phyloP scores from a whole-genome alignment of 2,888 invertebrate genomes.

The Euplagia quadripunctaria region DNA sequence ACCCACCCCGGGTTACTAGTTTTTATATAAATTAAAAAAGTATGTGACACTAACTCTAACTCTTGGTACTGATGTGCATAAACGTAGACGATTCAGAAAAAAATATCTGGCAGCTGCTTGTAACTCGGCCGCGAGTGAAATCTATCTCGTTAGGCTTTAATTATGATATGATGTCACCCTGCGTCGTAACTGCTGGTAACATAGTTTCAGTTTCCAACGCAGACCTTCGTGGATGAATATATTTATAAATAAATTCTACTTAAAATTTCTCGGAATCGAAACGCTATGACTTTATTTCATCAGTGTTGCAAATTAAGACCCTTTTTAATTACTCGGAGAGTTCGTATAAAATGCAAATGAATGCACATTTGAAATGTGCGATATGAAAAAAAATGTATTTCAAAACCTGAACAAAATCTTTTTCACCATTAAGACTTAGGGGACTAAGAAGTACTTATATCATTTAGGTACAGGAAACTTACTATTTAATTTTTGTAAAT shows the following conservation, averaged over 20 bases:
- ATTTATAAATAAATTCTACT: background rate
- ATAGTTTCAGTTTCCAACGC: background rate
- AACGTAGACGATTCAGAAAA: background rate
- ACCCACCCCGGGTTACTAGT: too few species aligned
- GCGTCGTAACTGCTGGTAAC: background rate
- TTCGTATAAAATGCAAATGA: background rate
- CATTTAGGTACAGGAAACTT: background rate
- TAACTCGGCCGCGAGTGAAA: background rate
- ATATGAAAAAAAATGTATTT: background rate
- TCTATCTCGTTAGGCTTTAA: background rate
- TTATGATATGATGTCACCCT: background rate
- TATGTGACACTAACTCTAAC: too few species aligned
- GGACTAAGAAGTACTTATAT: background rate
- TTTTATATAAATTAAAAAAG: too few species aligned
- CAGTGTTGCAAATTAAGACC: background rate
- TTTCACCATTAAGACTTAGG: background rate
- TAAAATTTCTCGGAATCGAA: background rate
- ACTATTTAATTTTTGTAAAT: constrained; percentile 25
- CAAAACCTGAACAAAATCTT: background rate
- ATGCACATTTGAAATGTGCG: background rate
- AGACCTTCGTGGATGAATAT: background rate
- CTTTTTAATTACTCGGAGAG: background rate
- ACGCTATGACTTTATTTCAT: background rate
- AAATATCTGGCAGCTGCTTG: background rate
- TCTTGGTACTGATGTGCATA: background rate